phyloP scores from a whole-genome alignment of 1,140 invertebrate genomes.

The Maconellicoccus hirsutus region DNA sequence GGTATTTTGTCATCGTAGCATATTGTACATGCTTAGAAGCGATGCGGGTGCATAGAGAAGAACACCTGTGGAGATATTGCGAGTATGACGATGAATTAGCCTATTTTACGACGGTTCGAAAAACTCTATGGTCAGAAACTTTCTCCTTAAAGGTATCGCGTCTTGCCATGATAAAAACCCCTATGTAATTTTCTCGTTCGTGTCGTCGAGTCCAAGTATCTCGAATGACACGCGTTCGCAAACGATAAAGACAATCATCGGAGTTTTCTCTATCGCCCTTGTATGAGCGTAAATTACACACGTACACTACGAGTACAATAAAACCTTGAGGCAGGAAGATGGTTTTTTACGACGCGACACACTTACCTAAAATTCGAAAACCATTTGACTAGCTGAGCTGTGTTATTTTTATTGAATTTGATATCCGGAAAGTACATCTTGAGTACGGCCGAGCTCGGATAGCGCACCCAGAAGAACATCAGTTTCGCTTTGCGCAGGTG shows the following conservation, averaged over 20 bases:
- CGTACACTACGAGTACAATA: too few relatives aligned
- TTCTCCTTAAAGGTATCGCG: neutral
- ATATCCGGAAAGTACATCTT: slow-evolving; percentile 99
- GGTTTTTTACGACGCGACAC: too few relatives aligned
- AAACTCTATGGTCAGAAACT: neutral
- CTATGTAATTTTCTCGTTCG: neutral
- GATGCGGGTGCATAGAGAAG: neutral
- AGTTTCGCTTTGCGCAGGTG: slow-evolving; percentile 99
- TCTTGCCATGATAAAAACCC: neutral
- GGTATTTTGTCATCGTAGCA: neutral
- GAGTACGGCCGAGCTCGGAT: slow-evolving; percentile 93
- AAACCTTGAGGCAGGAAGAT: too few relatives aligned
- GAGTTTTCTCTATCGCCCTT: too few relatives aligned
- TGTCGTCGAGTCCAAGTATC: too few relatives aligned
- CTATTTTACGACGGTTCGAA: neutral
- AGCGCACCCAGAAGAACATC: slow-evolving; percentile 99
- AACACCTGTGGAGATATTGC: slow-evolving; percentile 14
- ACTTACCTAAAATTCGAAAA: slow-evolving; percentile 99
- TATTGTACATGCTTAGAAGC: slow-evolving; percentile 2
- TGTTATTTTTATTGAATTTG: slow-evolving; percentile 99
- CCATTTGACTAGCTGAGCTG: slow-evolving; percentile 99
- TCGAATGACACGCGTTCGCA: too few relatives aligned
- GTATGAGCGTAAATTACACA: too few relatives aligned
- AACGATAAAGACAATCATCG: too few relatives aligned
- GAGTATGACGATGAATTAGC: neutral